phyloP scores from a whole-genome alignment of 2,113 vertebrate species.

The Hydrochoerus hydrochaeris region DNA sequence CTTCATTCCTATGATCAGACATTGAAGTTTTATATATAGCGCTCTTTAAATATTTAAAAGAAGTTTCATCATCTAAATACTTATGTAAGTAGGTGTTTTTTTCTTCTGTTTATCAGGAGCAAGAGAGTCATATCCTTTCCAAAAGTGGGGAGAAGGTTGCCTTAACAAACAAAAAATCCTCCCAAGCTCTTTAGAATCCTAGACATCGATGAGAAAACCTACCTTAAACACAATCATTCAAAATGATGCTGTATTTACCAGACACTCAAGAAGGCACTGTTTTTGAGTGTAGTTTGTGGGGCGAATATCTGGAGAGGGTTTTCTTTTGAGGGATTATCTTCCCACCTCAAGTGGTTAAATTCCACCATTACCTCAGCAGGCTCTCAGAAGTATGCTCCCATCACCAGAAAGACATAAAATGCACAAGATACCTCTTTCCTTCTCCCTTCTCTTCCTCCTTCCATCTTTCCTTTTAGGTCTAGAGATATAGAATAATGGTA shows the following conservation, averaged over 20 bases:
- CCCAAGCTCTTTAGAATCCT: neutral
- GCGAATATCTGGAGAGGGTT: neutral
- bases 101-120: constrained; percentile 1
- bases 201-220: neutral
- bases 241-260: neutral
- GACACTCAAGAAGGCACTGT: neutral
- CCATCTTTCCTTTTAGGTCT: neutral
- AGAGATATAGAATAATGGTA: neutral
- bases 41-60: constrained; percentile 78
- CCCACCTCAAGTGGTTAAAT: neutral
- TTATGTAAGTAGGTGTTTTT: constrained; percentile 60
- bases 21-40: constrained; percentile 74
- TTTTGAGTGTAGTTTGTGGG: neutral
- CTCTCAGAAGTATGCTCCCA: neutral
- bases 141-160: neutral
- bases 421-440: neutral
- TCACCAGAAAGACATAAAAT: neutral
- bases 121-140: neutral
- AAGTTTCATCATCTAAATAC: constrained; percentile 76
- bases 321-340: neutral
- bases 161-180: neutral
- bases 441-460: neutral
- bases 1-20: constrained; percentile 62
- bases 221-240: neutral
- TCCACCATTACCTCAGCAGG: neutral